Percentiles rank a stretch among this genome's conserved stretches.
These are phyloP conservation scores for Leptogaster cylindrica DNA, from an alignment of 2,888 invertebrate genomes.

Conservation along the genomic window DNA sequence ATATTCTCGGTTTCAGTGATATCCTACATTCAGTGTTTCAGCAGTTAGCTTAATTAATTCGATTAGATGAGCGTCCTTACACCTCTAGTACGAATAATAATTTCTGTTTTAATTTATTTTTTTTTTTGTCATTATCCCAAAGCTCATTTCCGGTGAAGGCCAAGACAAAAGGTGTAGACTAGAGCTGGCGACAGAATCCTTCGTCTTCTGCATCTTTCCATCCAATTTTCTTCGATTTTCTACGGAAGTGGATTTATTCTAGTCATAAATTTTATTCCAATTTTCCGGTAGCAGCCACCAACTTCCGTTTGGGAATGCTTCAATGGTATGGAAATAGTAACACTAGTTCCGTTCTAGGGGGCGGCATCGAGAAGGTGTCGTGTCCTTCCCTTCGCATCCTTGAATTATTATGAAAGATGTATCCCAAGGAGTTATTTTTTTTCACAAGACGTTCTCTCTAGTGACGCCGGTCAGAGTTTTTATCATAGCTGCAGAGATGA, in stretches of 20 bases:
- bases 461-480: slow-evolving; percentile 18
- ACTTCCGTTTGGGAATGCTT: slow-evolving; percentile 35
- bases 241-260: slow-evolving; percentile 31
- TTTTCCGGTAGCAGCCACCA: slow-evolving; percentile 40
- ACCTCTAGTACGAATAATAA: slow-evolving; percentile 27
- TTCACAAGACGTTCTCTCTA: not conserved
- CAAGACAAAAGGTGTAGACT: slow-evolving; percentile 19
- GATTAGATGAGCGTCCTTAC: no score
- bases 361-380: slow-evolving; percentile 12
- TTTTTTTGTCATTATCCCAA: not conserved
- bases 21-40: no score
- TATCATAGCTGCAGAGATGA: slow-evolving; percentile 10
- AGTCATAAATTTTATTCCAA: slow-evolving; percentile 41
- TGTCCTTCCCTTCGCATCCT: slow-evolving; percentile 33
- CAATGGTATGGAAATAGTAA: slow-evolving; percentile 37
- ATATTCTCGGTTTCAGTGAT: no score
- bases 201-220: slow-evolving; percentile 19
- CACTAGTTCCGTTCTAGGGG: slow-evolving; percentile 25
- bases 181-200: slow-evolving; percentile 16
- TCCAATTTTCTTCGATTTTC: slow-evolving; percentile 40
- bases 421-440: slow-evolving; percentile 10
- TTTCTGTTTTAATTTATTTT: slow-evolving; percentile 25
- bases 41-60: no score
- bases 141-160: not conserved
- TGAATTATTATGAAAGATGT: slow-evolving; percentile 40